Evolutionary conservation across 1,140 invertebrate genomes (phyloP).

Genomic region (Atopsyche davidsoni): DNA sequence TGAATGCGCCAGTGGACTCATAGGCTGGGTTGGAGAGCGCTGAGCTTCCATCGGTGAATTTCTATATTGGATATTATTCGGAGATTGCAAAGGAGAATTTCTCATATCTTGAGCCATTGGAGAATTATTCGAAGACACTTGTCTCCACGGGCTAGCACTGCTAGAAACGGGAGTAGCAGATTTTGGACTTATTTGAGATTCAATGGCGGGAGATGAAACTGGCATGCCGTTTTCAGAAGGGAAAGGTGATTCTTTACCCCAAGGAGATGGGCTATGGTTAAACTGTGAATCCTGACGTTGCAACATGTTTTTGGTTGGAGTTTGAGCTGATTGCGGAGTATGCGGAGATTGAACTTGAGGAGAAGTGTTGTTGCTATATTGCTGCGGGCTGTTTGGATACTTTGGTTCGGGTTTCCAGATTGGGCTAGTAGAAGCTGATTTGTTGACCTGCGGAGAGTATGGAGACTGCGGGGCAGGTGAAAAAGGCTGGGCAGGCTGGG

Average conservation of each 20-base stretch:
- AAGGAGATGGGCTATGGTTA: slow-evolving; percentile 42
- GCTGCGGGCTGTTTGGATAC: slow-evolving; percentile 32
- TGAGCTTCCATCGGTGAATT: slow-evolving; percentile 18
- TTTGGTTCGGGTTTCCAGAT: slow-evolving; percentile 44
- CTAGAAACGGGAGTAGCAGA: slow-evolving; percentile 23
- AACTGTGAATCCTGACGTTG: slow-evolving; percentile 48
- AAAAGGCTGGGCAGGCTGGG: slow-evolving; percentile 36
- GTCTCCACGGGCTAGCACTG: slow-evolving; percentile 25
- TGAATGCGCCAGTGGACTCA: slow-evolving; percentile 9
- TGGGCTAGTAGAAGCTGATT: slow-evolving; percentile 41
- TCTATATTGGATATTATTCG: slow-evolving; percentile 12
- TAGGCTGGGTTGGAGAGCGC: slow-evolving; percentile 2
- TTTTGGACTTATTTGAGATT: slow-evolving; percentile 11
- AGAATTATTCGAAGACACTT: too few relatives aligned
- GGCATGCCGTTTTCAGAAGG: slow-evolving; percentile 31
- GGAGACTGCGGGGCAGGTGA: slow-evolving; percentile 5
- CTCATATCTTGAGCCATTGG: slow-evolving; percentile 7
- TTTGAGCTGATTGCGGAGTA: slow-evolving; percentile 31
- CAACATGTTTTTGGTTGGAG: slow-evolving; percentile 41
- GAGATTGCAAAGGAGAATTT: slow-evolving; percentile 18
- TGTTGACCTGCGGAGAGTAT: slow-evolving; percentile 29
- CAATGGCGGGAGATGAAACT: slow-evolving; percentile 18
- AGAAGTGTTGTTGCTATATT: slow-evolving; percentile 10
- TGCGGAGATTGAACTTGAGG: slow-evolving; percentile 7
- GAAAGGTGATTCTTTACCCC: slow-evolving; percentile 39